Conservation (phyloP, 35 echinoderm and acorn worm species). For the Diadema setosum region DNA sequence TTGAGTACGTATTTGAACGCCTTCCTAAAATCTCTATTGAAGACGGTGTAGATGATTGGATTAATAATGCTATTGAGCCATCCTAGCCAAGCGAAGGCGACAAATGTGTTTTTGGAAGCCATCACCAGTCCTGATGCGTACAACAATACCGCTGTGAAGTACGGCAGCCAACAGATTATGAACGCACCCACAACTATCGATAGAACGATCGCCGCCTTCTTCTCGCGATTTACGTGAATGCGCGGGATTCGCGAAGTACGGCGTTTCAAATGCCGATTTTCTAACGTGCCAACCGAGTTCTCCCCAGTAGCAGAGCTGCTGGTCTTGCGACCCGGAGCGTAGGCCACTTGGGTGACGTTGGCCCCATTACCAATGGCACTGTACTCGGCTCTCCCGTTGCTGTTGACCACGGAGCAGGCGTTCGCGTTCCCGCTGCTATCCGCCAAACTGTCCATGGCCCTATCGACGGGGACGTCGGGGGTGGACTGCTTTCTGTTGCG, state of each 20-base stretch:
- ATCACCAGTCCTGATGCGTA: constrained; percentile 28
- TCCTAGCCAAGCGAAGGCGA: constrained; percentile 60
- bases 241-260: not conserved
- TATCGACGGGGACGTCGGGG: not conserved
- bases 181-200: constrained; percentile 73
- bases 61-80: constrained; percentile 81
- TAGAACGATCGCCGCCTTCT: constrained; percentile 52
- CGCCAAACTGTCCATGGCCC: constrained; percentile 34
- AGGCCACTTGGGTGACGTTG: not conserved
- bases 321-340: not conserved
- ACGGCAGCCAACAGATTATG: constrained; percentile 84
- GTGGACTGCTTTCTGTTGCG: constrained; percentile 44
- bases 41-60: constrained; percentile 85
- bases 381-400: not conserved
- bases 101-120: constrained; percentile 10
- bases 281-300: not conserved
- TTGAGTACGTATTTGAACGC: constrained; percentile 69
- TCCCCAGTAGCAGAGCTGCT: not conserved
- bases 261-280: not conserved
- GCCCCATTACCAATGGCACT: not conserved
- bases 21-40: constrained; percentile 78
- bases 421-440: constrained; percentile 72
- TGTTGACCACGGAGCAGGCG: constrained; percentile 24
- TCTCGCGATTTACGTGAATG: constrained; percentile 36
- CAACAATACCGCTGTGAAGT: constrained; percentile 52